phyloP scores from a whole-genome alignment of 1,140 invertebrate genomes.

The Bombus waltoni region DNA sequence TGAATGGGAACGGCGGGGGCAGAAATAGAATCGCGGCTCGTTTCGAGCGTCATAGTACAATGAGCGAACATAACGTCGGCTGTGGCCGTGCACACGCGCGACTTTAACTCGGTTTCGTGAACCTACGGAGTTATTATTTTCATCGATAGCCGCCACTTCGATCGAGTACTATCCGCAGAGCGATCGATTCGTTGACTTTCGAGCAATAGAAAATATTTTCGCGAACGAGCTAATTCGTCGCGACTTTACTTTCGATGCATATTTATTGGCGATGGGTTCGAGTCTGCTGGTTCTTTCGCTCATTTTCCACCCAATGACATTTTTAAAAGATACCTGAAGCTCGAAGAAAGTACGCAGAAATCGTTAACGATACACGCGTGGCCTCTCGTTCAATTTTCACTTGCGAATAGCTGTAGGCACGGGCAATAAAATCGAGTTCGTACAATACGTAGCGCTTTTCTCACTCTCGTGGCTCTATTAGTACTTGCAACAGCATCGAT shows the following conservation, averaged over 20 bases:
- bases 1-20: slow-evolving; percentile 13
- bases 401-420: too few relatives aligned
- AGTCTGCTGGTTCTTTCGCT: too few relatives aligned
- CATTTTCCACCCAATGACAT: too few relatives aligned
- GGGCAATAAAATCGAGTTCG: too few relatives aligned
- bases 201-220: background rate
- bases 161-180: background rate
- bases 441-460: too few relatives aligned
- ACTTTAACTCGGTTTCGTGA: slow-evolving; percentile 2
- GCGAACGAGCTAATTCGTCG: background rate
- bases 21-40: slow-evolving; percentile 33
- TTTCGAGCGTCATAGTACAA: background rate
- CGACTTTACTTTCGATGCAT: too few relatives aligned
- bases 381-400: background rate
- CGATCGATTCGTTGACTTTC: background rate
- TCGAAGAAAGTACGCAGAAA: too few relatives aligned
- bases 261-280: too few relatives aligned
- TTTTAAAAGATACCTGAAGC: too few relatives aligned
- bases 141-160: background rate
- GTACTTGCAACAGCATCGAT: too few relatives aligned
- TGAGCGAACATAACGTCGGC: background rate
- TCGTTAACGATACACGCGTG: too few relatives aligned
- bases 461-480: too few relatives aligned
- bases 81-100: background rate
- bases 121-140: background rate